A percentile compares a stretch with the other conserved stretches of the same genome.
Conservation (phyloP, 2,888 invertebrate genomes). For the Archips xylosteana region DNA sequence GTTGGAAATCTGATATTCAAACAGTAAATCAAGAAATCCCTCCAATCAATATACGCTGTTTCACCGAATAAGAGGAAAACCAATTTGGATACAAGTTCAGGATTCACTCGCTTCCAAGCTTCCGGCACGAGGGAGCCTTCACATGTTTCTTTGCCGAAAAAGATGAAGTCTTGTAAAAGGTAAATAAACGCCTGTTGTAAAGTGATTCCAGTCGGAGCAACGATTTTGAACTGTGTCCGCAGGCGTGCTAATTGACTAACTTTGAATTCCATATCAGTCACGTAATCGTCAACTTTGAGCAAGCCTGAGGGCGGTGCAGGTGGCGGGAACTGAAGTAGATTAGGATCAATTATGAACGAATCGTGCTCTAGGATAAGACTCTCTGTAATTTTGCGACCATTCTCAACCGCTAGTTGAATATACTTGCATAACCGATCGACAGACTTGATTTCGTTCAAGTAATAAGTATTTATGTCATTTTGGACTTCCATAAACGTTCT, state of each 20-base stretch:
- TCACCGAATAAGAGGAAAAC: slow-evolving; percentile 82
- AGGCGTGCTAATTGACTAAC: slow-evolving; percentile 69
- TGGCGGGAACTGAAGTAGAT: slow-evolving; percentile 68
- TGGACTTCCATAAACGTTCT: slow-evolving; percentile 77
- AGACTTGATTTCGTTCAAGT: slow-evolving; percentile 75
- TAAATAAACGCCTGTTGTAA: slow-evolving; percentile 81
- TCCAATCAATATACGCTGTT: slow-evolving; percentile 86
- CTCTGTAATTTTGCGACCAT: slow-evolving; percentile 74
- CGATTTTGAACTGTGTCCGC: slow-evolving; percentile 70
- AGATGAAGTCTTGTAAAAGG: slow-evolving; percentile 80
- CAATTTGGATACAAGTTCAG: slow-evolving; percentile 73
- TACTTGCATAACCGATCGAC: slow-evolving; percentile 82
- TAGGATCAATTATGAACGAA: slow-evolving; percentile 78
- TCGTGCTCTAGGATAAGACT: slow-evolving; percentile 79
- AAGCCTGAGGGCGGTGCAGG: slow-evolving; percentile 49
- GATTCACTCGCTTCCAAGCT: slow-evolving; percentile 73
- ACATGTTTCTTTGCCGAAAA: slow-evolving; percentile 77
- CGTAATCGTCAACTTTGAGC: slow-evolving; percentile 55
- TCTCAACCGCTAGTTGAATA: slow-evolving; percentile 82
- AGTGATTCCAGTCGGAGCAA: slow-evolving; percentile 72
- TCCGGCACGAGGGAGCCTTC: slow-evolving; percentile 67
- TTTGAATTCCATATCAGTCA: slow-evolving; percentile 65
- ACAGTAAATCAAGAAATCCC: slow-evolving; percentile 87
- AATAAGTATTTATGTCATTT: slow-evolving; percentile 74
- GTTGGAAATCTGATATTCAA: slow-evolving; percentile 84